These are phyloP conservation scores for Conomelus anceps DNA, from an alignment of 2,888 invertebrate genomes.

Conservation along the genomic window DNA sequence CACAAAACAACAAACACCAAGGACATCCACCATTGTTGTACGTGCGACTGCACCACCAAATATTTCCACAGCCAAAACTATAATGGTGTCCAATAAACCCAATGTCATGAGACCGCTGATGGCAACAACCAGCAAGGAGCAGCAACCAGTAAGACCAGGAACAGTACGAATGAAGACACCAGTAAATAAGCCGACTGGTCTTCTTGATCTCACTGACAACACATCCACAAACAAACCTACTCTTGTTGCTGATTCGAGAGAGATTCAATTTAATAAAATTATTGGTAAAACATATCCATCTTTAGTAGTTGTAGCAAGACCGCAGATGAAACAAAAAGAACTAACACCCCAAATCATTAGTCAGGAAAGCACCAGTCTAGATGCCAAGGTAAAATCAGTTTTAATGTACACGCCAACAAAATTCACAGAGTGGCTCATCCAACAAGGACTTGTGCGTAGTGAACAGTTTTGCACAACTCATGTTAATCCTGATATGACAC, in stretches of 20 bases:
- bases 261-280: constrained; percentile 69
- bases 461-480: constrained; percentile 73
- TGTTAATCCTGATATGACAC: constrained; percentile 36
- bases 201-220: constrained; percentile 58
- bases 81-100: background rate
- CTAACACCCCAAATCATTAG: constrained; percentile 39
- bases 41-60: background rate
- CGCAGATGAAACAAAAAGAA: constrained; percentile 67
- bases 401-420: constrained; percentile 74
- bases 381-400: constrained; percentile 74
- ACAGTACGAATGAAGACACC: background rate
- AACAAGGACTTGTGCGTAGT: constrained; percentile 71
- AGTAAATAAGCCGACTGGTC: constrained; percentile 38
- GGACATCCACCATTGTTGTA: background rate
- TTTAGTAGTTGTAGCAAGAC: constrained; percentile 73
- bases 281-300: constrained; percentile 78
- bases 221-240: constrained; percentile 39
- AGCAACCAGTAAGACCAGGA: background rate
- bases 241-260: constrained; percentile 60
- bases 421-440: constrained; percentile 85
- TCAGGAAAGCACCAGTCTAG: constrained; percentile 43
- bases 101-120: background rate
- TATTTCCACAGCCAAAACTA: background rate
- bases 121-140: background rate
- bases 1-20: background rate